Evolutionary conservation across 92 coral and sea anemone species (phyloP), one percentile per base, ranked within the genome.

Genomic region (Blastomussa wellsi): DNA sequence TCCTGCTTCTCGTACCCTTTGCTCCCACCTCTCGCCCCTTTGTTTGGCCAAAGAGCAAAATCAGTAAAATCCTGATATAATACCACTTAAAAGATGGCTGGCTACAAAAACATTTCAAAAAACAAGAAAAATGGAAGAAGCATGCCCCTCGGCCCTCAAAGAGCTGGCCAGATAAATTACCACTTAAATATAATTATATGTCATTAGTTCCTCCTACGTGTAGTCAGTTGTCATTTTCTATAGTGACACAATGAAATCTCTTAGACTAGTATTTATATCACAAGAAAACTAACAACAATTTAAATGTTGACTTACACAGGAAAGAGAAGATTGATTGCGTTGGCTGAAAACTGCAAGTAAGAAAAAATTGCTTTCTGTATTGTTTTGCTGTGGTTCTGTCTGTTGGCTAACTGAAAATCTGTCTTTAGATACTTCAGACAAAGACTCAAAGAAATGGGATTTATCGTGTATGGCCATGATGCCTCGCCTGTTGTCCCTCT

Each of bases 391-490:
- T 51, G 2, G 22, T 51, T 15, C 57, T 60, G 67, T 60, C 12
- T 60, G 1, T 33, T 60, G 31, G 0, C 65, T 59, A 59, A 22
- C 29, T 59, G 65, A 59, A 59, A 22, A 24, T 13, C 37, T 68
- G 16, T 64, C 55, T 19, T 42, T 65, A 97, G 99, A 74, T 97
- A 94, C 82, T 97, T 97, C 91, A 85, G 99, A n/a, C 86, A 86
- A 20, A 81, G 95, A 42, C 87, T 97, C 74, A 97, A 95, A 85
- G 90, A 94, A 74, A 90, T 93, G 92, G 99, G 99, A 17, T 97
- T 97, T 69, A 97, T 97, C 62, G 93, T 94, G n/a, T 97, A 97
- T 81, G 99, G 99, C 26, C 95, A 97, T 82, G 96, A 95, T 41
- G 95, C 94, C 22, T 97, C 99, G 0, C 97, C 98, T 14, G 95